phyloP scores from a whole-genome alignment of 64 coral and sea anemone species.

The Montipora cactus region DNA sequence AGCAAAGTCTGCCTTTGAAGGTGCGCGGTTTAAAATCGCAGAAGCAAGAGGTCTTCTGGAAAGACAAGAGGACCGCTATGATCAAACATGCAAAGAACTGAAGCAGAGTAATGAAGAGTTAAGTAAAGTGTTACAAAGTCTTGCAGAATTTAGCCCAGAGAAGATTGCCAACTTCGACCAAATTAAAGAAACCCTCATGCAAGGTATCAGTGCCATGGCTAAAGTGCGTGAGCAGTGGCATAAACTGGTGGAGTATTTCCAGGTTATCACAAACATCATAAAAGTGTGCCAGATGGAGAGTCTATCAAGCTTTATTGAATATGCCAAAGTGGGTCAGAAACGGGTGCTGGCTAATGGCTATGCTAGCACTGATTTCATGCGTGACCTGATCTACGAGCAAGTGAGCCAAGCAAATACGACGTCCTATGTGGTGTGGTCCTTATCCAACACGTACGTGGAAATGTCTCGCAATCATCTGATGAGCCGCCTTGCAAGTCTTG shows the following conservation, averaged over 20 bases:
- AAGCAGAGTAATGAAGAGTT: slow-evolving; percentile 6
- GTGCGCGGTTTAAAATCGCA: slow-evolving; percentile 1
- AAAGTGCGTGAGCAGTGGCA: slow-evolving; percentile 3
- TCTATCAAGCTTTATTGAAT: slow-evolving; percentile 1
- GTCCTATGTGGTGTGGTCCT: slow-evolving; percentile 26
- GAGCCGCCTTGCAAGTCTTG: slow-evolving; percentile 6
- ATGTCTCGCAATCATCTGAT: slow-evolving; percentile 15
- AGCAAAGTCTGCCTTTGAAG: not conserved
- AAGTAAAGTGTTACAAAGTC: not conserved
- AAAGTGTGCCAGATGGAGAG: slow-evolving; percentile 2
- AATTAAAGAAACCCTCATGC: not conserved
- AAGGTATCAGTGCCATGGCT: not conserved
- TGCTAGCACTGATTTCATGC: not conserved
- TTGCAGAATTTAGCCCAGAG: slow-evolving; percentile 13
- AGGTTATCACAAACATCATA: not conserved
- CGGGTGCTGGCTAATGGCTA: not conserved
- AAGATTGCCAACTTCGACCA: slow-evolving; percentile 18
- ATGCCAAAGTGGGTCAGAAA: slow-evolving; percentile 12
- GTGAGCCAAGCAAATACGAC: slow-evolving; percentile 4
- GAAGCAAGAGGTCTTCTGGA: slow-evolving; percentile 3
- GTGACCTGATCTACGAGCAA: slow-evolving; percentile 33
- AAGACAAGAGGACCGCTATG: slow-evolving; percentile 22
- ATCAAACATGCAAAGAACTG: not conserved
- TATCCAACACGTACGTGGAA: slow-evolving; percentile 21
- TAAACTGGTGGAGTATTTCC: slow-evolving; percentile 46